phyloP scores from a whole-genome alignment of 2,113 vertebrate genomes.

The Haemorhous mexicanus region DNA sequence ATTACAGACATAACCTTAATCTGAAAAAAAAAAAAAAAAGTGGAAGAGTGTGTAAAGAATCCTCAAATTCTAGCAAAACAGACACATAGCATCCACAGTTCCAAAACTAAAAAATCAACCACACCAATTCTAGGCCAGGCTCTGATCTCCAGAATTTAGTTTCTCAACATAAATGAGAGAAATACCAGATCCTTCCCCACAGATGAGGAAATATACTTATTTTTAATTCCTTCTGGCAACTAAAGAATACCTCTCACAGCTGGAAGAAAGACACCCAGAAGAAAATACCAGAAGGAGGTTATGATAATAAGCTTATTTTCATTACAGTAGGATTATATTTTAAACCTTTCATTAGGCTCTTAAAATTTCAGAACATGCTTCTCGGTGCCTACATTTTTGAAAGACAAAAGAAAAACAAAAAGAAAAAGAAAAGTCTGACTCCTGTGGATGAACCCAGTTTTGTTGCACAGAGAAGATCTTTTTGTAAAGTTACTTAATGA shows the following conservation, averaged over 20 bases:
- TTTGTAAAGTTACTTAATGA: slow-evolving; percentile 13
- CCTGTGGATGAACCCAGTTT: neutral
- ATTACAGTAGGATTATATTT: slow-evolving; percentile 32
- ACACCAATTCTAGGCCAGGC: neutral
- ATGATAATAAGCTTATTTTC: slow-evolving; percentile 36
- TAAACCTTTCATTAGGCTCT: slow-evolving; percentile 41
- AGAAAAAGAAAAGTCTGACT: neutral
- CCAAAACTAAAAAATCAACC: neutral
- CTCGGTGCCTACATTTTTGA: neutral
- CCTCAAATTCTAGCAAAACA: neutral
- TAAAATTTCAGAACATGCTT: slow-evolving; percentile 18
- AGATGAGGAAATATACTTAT: neutral
- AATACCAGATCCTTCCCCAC: neutral
- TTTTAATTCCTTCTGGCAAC: slow-evolving; percentile 11
- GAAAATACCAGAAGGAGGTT: slow-evolving; percentile 38
- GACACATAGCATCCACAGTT: neutral
- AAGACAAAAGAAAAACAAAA: slow-evolving; percentile 22
- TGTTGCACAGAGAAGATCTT: neutral
- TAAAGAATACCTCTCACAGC: neutral
- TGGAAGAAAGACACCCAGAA: neutral
- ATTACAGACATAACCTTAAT: neutral
- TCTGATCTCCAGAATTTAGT: neutral
- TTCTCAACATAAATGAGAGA: neutral
- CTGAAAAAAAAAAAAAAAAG: neutral
- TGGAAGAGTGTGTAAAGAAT: neutral